A percentile compares a stretch with the other conserved stretches of the same genome.
These are phyloP conservation scores for Passerina amoena DNA, from an alignment of 2,113 vertebrate species.

Conservation along the genomic window DNA sequence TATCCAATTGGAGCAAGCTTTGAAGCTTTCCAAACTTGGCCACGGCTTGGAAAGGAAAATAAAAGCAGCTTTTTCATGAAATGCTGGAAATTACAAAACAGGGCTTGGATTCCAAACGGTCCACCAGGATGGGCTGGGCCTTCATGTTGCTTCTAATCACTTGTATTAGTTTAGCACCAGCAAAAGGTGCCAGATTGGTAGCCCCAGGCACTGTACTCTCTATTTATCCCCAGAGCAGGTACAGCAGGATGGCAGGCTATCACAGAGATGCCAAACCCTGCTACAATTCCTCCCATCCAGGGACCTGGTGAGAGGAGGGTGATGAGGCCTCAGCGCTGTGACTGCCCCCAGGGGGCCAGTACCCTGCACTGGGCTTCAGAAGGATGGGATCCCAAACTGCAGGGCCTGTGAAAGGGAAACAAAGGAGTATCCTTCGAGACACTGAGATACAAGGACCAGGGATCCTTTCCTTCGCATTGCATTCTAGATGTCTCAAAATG, in stretches of 20 bases:
- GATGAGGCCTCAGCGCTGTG: neutral
- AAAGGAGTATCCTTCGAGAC: neutral
- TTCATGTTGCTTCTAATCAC: neutral
- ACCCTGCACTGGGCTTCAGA: neutral
- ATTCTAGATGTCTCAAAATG: neutral
- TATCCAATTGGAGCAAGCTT: neutral
- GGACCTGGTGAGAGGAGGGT: neutral
- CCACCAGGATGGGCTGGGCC: neutral
- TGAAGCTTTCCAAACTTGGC: constrained; percentile 31
- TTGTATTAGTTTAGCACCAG: neutral
- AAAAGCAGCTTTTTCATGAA: constrained; percentile 20
- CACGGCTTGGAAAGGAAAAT: neutral
- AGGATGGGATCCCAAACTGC: neutral
- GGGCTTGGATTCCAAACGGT: neutral
- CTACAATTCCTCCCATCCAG: neutral
- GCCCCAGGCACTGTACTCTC: neutral
- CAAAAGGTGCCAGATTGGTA: constrained; percentile 12
- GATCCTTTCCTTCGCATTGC: neutral
- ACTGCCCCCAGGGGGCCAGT: neutral
- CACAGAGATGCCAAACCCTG: neutral
- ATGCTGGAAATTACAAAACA: constrained; percentile 44
- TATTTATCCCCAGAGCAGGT: neutral
- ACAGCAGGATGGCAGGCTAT: neutral
- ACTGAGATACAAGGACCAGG: neutral
- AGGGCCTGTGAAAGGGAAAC: neutral